Evolutionary conservation across 2,888 invertebrate genomes (phyloP), one percentile per base, ranked within the genome.

Genomic region (Scaptomyza flava): DNA sequence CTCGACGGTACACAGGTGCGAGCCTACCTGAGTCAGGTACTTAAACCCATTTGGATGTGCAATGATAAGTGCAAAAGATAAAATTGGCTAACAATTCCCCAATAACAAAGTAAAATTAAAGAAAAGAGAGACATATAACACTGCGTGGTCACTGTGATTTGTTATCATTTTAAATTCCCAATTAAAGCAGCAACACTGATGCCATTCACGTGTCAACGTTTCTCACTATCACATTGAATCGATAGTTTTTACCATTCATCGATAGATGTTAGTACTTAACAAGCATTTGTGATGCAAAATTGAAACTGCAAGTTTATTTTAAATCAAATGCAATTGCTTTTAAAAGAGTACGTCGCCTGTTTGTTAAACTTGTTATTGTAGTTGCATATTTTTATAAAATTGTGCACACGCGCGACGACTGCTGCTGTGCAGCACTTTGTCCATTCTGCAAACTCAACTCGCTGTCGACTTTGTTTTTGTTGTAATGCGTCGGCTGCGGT

Each of bases 321-420:
- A 66, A 71, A 82, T 75, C 79, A 82, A 86, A 79, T 83, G 80
- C 83, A 87, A 77, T 68, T 85, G 74, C 63, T 66, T 81, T 72
- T 62, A 85, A 81, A 82, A 85, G 66, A 76, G 63, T 43, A 47
- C 20, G 47, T n/a, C 34, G 34, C 20, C 36, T 36, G 36, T 12
- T 14, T 7, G 38, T 53, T 42, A 45, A 47, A 17, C n/a, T 7
- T n/a, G 50, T 50, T n/a, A n/a, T 6, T 20, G 9, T 50, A 50
- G 57, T 23, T 76, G 67, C 66, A 31, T 17, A 17, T 68, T 70
- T 17, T 84, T 91, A 91, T 83, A 91, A 91, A 84, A 91, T 91
- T 56, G 90, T 89, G 89, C 91, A 91, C 46, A 91, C 89, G 72
- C 90, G 90, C 43, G 91, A 91, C 57, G 90, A 88, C 57, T 89